These are phyloP conservation scores for Brachypodius melanocephalos DNA, from an alignment of 2,113 vertebrate genomes.

Conservation along the genomic window DNA sequence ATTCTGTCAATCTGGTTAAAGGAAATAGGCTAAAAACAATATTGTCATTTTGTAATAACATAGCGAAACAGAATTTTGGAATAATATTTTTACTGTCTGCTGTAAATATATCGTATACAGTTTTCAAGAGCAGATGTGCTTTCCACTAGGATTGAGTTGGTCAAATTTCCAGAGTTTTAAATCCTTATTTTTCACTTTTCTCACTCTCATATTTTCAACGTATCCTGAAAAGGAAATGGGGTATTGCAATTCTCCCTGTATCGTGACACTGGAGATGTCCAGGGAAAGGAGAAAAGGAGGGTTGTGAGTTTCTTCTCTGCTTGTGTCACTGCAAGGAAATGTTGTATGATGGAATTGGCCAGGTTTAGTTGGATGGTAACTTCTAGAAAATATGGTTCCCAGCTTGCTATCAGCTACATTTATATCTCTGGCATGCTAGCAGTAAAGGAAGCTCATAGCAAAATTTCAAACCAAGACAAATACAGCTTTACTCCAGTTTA, in stretches of 20 bases:
- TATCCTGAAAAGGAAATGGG: not conserved
- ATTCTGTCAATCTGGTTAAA: slow-evolving; percentile 79
- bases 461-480: not conserved
- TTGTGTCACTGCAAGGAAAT: not conserved
- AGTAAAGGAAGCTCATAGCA: not conserved
- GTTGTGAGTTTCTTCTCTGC: not conserved
- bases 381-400: not conserved
- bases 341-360: not conserved
- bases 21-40: slow-evolving; percentile 74
- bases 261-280: not conserved
- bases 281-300: not conserved
- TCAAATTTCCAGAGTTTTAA: not conserved
- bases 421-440: not conserved
- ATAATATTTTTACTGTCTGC: slow-evolving; percentile 51
- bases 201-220: not conserved
- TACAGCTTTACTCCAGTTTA: not conserved
- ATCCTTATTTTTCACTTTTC: not conserved
- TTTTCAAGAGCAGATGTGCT: not conserved
- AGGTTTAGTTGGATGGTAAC: not conserved
- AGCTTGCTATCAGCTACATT: not conserved
- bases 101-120: not conserved
- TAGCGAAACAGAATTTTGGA: slow-evolving; percentile 52
- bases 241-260: not conserved
- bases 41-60: slow-evolving; percentile 76
- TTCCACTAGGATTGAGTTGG: not conserved